Percentiles rank a stretch among this genome's conserved stretches.
phyloP scores from a whole-genome alignment of 2,113 vertebrate genomes.

The Anhinga rufa region DNA sequence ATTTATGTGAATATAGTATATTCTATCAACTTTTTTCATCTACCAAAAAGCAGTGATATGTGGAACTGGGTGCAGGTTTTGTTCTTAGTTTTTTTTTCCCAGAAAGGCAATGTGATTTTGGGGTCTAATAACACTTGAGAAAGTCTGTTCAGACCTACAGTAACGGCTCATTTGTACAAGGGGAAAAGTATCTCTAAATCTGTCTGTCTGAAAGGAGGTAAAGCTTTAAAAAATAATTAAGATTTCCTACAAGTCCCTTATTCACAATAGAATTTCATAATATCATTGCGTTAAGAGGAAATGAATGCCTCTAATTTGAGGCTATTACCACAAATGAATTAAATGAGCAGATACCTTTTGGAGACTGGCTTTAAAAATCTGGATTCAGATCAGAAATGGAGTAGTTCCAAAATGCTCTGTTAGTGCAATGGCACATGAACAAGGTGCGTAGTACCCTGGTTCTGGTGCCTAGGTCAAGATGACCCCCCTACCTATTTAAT shows the following conservation, averaged over 20 bases:
- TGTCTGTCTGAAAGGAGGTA: constrained; percentile 15
- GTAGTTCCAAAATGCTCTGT: background rate
- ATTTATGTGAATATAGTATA: background rate
- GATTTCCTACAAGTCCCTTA: constrained; percentile 25
- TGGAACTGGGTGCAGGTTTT: background rate
- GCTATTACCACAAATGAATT: constrained; percentile 48
- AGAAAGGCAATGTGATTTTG: background rate
- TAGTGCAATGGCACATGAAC: background rate
- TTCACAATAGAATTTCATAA: constrained; percentile 20
- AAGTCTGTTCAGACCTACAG: background rate
- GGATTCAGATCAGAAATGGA: background rate
- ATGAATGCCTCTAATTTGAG: constrained; percentile 42
- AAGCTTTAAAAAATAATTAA: constrained; percentile 56
- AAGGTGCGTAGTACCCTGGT: background rate
- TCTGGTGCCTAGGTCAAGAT: background rate
- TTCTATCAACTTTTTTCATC: background rate
- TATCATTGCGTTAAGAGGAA: background rate
- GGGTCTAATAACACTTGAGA: background rate
- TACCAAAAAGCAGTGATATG: background rate
- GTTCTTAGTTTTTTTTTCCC: background rate
- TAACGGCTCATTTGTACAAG: background rate
- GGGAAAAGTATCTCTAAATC: background rate
- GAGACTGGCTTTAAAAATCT: background rate
- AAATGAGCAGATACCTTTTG: constrained; percentile 44
- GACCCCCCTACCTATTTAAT: background rate